Evolutionary conservation across 2,113 vertebrate genomes (phyloP).

Genomic region (Crotalus helleri): DNA sequence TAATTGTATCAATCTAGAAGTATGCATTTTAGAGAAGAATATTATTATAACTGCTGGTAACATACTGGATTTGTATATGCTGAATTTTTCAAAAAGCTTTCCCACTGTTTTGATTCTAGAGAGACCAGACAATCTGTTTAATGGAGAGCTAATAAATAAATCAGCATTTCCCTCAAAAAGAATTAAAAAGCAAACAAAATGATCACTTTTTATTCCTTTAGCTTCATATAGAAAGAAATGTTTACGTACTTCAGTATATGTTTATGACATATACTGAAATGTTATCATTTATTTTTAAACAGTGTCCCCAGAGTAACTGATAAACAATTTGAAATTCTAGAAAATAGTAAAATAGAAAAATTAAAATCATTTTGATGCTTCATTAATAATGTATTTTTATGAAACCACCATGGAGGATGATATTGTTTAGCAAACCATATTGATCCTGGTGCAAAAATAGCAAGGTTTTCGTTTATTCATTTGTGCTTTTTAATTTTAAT

Average conservation of each 20-base stretch:
- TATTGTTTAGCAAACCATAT: slow-evolving; percentile 17
- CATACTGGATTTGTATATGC: slow-evolving; percentile 16
- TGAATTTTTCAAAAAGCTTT: slow-evolving; percentile 33
- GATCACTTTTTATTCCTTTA: not conserved
- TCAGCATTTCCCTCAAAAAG: slow-evolving; percentile 57
- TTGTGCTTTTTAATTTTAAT: slow-evolving; percentile 53
- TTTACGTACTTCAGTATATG: not conserved
- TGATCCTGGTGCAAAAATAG: slow-evolving; percentile 35
- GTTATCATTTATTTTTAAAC: slow-evolving; percentile 22
- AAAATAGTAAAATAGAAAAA: not conserved
- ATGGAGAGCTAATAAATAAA: slow-evolving; percentile 9
- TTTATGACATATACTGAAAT: slow-evolving; percentile 11
- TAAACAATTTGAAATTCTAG: slow-evolving; percentile 5
- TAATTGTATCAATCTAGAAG: not conserved
- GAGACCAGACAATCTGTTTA: slow-evolving; percentile 40
- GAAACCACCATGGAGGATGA: not conserved
- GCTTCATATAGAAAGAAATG: not conserved
- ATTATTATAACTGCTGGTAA: not conserved
- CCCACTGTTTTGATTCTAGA: slow-evolving; percentile 27
- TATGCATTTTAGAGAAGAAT: not conserved
- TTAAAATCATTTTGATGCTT: slow-evolving; percentile 28
- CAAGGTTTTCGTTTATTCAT: slow-evolving; percentile 36
- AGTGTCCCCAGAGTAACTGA: slow-evolving; percentile 18
- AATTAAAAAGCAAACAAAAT: slow-evolving; percentile 12
- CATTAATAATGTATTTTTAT: slow-evolving; percentile 29